phyloP scores from a whole-genome alignment of 2,113 vertebrate genomes.

The Seriola quinqueradiata region DNA sequence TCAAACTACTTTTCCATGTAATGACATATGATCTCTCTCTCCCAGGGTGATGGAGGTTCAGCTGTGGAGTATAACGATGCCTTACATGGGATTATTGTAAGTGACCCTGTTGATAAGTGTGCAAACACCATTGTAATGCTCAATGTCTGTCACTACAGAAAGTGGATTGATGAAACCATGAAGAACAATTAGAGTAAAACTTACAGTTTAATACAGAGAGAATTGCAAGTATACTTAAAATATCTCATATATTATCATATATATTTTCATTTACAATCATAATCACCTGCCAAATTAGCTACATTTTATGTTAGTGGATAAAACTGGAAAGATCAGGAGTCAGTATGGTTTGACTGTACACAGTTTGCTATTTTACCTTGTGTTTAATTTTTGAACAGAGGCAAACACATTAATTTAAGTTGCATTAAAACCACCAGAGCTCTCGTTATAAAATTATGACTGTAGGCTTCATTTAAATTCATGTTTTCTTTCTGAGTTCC shows the following conservation, averaged over 20 bases:
- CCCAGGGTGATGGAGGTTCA: constrained; percentile 48
- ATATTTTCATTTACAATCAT: background rate
- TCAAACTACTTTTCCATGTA: background rate
- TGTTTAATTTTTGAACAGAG: too few relatives aligned
- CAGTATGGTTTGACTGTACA: too few relatives aligned
- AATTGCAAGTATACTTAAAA: background rate
- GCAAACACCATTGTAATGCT: constrained; percentile 30
- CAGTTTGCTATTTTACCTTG: too few relatives aligned
- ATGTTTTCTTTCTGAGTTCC: too few relatives aligned
- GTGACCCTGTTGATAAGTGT: constrained; percentile 37
- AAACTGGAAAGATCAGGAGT: too few relatives aligned
- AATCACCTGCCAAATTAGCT: background rate
- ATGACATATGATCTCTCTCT: constrained; percentile 1
- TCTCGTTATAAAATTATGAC: too few relatives aligned
- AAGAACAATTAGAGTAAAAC: accelerated
- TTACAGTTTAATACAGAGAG: background rate
- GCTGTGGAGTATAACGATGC: constrained; percentile 22
- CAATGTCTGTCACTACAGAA: constrained; percentile 41
- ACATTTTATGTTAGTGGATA: background rate
- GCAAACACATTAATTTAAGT: too few relatives aligned
- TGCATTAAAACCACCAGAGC: too few relatives aligned
- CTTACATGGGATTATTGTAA: constrained; percentile 45
- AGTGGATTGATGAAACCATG: constrained; percentile 58
- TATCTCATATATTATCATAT: background rate
- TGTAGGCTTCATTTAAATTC: too few relatives aligned